Base-by-base conservation (phyloP, 2,888 invertebrate genomes). In the Dynastes hyllus region DNA sequence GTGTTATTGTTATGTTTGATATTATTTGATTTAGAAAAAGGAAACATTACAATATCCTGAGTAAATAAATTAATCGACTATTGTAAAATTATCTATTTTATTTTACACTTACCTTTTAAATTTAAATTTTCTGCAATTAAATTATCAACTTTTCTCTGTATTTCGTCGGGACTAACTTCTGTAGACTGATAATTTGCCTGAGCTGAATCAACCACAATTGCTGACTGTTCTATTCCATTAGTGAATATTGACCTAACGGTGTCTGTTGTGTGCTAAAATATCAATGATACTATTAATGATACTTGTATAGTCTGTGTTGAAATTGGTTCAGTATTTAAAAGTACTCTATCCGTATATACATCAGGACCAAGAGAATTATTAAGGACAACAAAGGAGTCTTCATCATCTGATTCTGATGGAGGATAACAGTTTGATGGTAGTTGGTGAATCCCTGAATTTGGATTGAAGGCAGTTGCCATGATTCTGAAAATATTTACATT, bases 321-420 rank as follows among this genome's bases (percentile, higher is more conserved):
- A 40, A 80, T 80, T 22, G 78, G 80, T 61, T 80, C 80, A 2
- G 78, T 73, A 55, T 65, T 66, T 73, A 78, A 70, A 27, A 73
- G 22, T 45, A 37, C 66, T 32, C 71, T 65, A 53, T 78, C 78
- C 29, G 50, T 65, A 50, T 71, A 27, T 61, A 32, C 65, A 55
- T 78, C 77, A 1, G 77, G 75, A 2, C 75, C 77, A 50, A 76
- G 61, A 27, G 80, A 80, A 71, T 63, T 78, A 73, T 81, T 83
- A 16, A 88, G 80, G 2, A 88, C 86, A 29, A 87, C 87, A 80
- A 88, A 88, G 0, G 87, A 87, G 78, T 85, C 85, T 67, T 87
- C 87, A 78, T 86, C 85, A 66, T 85, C 84, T 51, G 84, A 85
- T 75, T 84, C 84, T 1, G 84, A 82, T 5, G 84, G 83, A 22